phyloP scores from a whole-genome alignment of 2,113 vertebrate species.

The Excalfactoria chinensis region DNA sequence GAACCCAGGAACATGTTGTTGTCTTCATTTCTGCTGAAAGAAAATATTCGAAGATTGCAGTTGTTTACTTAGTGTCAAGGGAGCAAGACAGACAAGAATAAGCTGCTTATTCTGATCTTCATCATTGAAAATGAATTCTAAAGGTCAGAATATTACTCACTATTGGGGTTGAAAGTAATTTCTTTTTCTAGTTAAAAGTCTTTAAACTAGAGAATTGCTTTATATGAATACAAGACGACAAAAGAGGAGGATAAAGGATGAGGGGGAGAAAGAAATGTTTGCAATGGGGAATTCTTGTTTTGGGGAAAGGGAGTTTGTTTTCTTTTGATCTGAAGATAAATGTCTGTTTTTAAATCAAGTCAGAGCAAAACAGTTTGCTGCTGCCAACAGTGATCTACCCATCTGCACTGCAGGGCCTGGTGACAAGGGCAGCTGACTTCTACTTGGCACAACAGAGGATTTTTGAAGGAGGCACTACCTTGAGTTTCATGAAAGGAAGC shows the following conservation, averaged over 20 bases:
- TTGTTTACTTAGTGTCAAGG: neutral
- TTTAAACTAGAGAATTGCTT: neutral
- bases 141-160: conserved; percentile 8
- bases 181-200: neutral
- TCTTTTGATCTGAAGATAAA: neutral
- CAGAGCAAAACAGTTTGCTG: neutral
- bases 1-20: neutral
- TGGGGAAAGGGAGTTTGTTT: neutral
- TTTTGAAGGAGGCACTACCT: neutral
- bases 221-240: neutral
- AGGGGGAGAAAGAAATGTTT: neutral
- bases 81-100: neutral
- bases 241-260: neutral
- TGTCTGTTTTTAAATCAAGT: neutral
- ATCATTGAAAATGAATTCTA: neutral
- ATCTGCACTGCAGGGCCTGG: neutral
- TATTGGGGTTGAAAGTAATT: neutral
- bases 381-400: neutral
- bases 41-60: neutral
- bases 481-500: neutral
- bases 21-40: neutral
- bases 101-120: neutral
- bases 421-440: neutral
- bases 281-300: neutral
- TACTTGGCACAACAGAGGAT: neutral